Conservation (phyloP, 2,113 vertebrate genomes). For the Passer domesticus region DNA sequence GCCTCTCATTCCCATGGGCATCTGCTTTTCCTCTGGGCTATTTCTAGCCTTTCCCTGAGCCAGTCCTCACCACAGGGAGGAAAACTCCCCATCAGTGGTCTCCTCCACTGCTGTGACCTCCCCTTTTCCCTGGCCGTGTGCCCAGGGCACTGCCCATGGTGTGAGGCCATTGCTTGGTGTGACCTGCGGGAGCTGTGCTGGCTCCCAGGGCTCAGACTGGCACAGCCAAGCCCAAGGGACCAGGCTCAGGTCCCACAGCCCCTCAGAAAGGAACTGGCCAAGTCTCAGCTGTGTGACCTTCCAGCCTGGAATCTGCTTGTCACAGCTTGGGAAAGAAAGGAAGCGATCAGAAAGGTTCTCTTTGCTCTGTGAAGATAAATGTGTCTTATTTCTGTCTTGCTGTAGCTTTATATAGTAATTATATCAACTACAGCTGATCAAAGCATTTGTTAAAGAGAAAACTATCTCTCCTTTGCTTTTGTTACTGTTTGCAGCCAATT, state of each 20-base stretch:
- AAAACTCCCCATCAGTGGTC: background rate
- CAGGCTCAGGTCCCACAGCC: background rate
- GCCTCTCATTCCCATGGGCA: background rate
- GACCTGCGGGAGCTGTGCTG: fast-evolving
- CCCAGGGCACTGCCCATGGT: background rate
- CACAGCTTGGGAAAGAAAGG: constrained; percentile 49
- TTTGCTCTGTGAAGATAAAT: constrained; percentile 57
- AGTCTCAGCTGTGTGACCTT: background rate
- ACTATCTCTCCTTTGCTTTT: constrained; percentile 76
- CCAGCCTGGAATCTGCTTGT: constrained; percentile 14
- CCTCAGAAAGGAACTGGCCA: background rate
- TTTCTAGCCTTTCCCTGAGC: background rate
- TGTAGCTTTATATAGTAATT: constrained; percentile 80
- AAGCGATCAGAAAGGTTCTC: constrained; percentile 68
- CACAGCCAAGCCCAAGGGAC: background rate
- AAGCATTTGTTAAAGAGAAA: constrained; percentile 82
- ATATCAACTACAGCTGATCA: constrained; percentile 79
- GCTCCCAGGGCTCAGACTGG: background rate
- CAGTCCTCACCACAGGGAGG: background rate
- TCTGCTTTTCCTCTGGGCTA: background rate
- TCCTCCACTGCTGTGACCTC: background rate
- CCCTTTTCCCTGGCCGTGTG: background rate
- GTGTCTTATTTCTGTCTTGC: constrained; percentile 75
- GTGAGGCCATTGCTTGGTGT: fast-evolving
- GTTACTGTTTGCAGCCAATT: constrained; percentile 74